Percentiles rank a stretch among this genome's conserved stretches.
Conservation (phyloP, 23 tunicate species). For the Aplidium turbinatum region DNA sequence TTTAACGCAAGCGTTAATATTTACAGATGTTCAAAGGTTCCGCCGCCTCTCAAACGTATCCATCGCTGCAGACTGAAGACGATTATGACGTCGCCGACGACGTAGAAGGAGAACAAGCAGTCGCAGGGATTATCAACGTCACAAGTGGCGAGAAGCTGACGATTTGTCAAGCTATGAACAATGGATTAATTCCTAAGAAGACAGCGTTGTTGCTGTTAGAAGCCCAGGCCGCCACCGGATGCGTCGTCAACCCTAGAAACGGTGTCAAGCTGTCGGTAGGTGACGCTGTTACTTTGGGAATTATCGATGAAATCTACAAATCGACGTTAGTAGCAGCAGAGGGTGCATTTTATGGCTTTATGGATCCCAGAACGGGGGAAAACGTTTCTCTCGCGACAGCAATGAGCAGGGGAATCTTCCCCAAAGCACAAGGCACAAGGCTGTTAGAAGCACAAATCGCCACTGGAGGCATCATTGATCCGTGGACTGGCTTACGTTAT, state of each 20-base stretch:
- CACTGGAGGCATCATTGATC: constrained; percentile 90
- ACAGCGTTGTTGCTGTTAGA: constrained; percentile 84
- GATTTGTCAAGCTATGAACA: constrained; percentile 77
- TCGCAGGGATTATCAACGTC: constrained; percentile 90
- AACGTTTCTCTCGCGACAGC: constrained; percentile 64
- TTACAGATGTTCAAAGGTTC: no score
- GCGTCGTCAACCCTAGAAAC: constrained; percentile 84
- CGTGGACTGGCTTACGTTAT: constrained; percentile 79
- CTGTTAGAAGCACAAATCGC: constrained; percentile 92
- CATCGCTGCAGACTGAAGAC: no score
- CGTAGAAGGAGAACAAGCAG: constrained; percentile 53
- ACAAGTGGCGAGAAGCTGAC: constrained; percentile 89
- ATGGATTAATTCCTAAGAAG: constrained; percentile 80
- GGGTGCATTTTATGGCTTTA: constrained; percentile 89
- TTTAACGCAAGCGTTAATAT: no score
- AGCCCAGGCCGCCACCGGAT: constrained; percentile 95
- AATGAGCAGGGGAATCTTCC: constrained; percentile 80
- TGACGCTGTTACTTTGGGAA: constrained; percentile 70
- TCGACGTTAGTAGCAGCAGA: constrained; percentile 69
- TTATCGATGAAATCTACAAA: constrained; percentile 63
- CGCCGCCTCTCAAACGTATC: no score
- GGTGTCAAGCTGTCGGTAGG: constrained; percentile 77
- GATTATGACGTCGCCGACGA: constrained; percentile 3
- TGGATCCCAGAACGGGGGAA: constrained; percentile 87
- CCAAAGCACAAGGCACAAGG: constrained; percentile 79